These are phyloP conservation scores for Barbus barbus DNA, from an alignment of 2,113 vertebrate species.

Conservation along the genomic window DNA sequence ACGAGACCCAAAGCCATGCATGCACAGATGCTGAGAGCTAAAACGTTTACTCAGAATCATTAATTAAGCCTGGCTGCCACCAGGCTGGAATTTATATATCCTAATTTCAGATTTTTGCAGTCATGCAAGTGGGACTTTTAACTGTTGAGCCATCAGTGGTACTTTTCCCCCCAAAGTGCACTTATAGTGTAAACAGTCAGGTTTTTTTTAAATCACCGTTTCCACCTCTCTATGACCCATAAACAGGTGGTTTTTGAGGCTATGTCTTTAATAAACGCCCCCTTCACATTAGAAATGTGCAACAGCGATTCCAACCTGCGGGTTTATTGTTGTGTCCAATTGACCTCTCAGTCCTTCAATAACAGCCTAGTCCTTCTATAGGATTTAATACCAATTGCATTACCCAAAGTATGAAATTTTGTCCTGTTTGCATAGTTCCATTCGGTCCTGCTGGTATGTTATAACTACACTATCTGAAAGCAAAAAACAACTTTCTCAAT, in stretches of 20 bases:
- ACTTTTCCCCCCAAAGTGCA: neutral
- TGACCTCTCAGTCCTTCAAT: neutral
- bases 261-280: neutral
- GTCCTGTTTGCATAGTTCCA: neutral
- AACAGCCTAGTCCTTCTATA: neutral
- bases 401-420: neutral
- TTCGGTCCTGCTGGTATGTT: neutral
- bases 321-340: neutral
- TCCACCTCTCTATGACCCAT: slow-evolving; percentile 6
- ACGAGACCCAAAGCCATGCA: neutral
- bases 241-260: neutral
- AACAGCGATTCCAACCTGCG: neutral
- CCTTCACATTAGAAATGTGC: neutral
- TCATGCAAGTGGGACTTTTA: slow-evolving; percentile 13
- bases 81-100: slow-evolving; percentile 13
- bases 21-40: slow-evolving; percentile 5
- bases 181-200: neutral
- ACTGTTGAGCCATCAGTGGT: neutral
- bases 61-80: neutral
- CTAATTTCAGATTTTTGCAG: slow-evolving; percentile 10
- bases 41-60: slow-evolving; percentile 19
- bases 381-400: neutral
- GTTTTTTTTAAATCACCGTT: neutral
- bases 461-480: neutral
- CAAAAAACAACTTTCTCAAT: neutral